Conservation (phyloP, 2,113 vertebrate genomes). For the Anas platyrhynchos region DNA sequence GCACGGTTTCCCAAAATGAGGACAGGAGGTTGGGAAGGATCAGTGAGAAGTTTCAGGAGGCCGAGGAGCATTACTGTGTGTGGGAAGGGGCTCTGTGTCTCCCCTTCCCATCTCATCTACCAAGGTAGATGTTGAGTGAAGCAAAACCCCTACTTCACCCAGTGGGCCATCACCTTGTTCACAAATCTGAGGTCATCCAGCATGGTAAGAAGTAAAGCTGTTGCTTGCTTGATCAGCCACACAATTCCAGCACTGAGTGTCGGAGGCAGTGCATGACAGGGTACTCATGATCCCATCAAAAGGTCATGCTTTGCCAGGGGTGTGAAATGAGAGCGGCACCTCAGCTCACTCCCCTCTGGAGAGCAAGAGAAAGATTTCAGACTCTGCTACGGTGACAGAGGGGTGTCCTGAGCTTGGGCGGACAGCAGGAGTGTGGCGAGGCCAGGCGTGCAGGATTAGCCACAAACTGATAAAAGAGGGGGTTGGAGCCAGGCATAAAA, state of each 20-base stretch:
- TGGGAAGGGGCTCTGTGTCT: not conserved
- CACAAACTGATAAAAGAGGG: not conserved
- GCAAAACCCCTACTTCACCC: not conserved
- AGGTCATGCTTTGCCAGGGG: not conserved
- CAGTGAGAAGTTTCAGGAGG: not conserved
- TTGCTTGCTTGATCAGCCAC: not conserved
- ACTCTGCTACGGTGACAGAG: not conserved
- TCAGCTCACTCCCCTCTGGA: not conserved
- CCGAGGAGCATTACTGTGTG: not conserved
- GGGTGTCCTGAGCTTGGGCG: not conserved
- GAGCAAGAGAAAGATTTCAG: not conserved
- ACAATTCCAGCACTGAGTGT: not conserved
- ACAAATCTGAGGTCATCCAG: not conserved
- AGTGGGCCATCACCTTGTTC: not conserved
- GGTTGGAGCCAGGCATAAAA: not conserved
- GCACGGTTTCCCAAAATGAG: fast-evolving
- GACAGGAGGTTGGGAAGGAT: not conserved
- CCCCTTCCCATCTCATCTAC: not conserved
- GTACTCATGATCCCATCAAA: not conserved
- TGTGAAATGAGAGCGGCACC: not conserved
- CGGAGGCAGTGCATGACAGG: not conserved
- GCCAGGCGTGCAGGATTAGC: not conserved
- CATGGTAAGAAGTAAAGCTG: not conserved
- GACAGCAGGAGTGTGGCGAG: not conserved
- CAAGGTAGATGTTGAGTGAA: not conserved